Evolutionary conservation across 2,888 invertebrate species (phyloP).

Genomic region (Caenorhabditis sinica): DNA sequence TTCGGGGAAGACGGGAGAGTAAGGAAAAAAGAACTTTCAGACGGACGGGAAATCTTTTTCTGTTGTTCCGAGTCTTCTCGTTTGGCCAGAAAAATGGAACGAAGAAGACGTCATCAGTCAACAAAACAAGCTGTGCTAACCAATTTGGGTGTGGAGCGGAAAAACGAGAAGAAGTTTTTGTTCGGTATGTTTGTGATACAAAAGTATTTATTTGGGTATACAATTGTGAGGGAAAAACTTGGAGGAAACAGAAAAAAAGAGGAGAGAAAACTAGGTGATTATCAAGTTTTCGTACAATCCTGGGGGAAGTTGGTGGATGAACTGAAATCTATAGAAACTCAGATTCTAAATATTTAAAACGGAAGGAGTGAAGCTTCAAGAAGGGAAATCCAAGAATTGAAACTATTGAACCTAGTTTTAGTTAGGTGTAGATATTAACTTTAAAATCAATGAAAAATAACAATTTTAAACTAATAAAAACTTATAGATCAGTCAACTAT

Average conservation of each 20-base stretch:
- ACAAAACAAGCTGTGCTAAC: constrained; percentile 46
- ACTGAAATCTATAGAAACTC: not conserved
- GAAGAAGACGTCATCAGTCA: constrained; percentile 40
- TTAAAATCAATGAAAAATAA: too few species aligned
- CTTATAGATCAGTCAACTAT: too few species aligned
- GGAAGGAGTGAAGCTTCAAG: too few species aligned
- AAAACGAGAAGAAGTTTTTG: not conserved
- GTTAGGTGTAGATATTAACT: too few species aligned
- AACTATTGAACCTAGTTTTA: too few species aligned
- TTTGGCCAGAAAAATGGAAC: constrained; percentile 24
- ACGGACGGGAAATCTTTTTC: constrained; percentile 18
- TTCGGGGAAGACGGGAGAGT: not conserved
- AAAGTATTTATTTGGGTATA: constrained; percentile 8
- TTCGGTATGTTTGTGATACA: constrained; percentile 35
- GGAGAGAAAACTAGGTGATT: not conserved
- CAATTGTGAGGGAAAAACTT: not conserved
- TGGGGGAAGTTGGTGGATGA: not conserved
- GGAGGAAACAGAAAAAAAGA: not conserved
- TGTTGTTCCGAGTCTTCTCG: constrained; percentile 12
- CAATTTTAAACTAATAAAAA: too few species aligned
- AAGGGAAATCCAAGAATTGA: too few species aligned
- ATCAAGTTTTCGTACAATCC: not conserved
- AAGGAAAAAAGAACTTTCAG: constrained; percentile 22
- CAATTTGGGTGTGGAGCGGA: constrained; percentile 42
- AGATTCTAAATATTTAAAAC: not conserved